Evolutionary conservation across 2,888 invertebrate species (phyloP), one percentile per base, ranked within the genome.

Genomic region (Epirrhoe alternata): DNA sequence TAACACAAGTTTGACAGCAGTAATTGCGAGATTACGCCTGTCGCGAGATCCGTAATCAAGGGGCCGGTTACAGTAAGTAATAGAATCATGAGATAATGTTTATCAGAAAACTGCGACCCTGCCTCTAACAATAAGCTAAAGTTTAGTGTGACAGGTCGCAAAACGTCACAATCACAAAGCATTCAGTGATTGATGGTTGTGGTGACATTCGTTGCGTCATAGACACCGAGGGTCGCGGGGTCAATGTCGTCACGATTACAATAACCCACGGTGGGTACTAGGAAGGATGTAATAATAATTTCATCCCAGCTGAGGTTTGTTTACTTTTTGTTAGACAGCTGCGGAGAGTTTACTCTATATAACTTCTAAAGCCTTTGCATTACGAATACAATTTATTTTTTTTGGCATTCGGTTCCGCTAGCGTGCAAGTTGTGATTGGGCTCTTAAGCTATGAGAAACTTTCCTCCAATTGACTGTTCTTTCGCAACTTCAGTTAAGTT

Each of bases 231-330:
- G 90, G 88, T 89, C 89, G 87, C 77, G 80, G 83, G 92, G 92
- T 91, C 92, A 92, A 88, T 91, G 92, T 82, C 92, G 83, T 80
- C 84, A 81, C 80, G 82, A 85, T 84, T 79, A 86, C 85, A 86
- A 86, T 86, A 85, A 82, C 81, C 81, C 74, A 78, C 80, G 74
- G 75, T 71, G 73, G 72, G 69, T 70, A 75, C 75, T 67, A 71
- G 67, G 75, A 80, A 73, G 68, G 74, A 79, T 79, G 74, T 78
- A 76, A 80, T 75, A 81, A 71, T 73, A 80, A 77, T 77, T 75
- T 75, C 69, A 75, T 73, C 69, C 78, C 77, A 79, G 80, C 69
- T 78, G 77, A 81, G 73, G 72, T 68, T 73, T 75, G 67, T 67
- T 68, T 64, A 68, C 64, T 61, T 64, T 68, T 64, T 61, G 57